phyloP scores from a whole-genome alignment of 2,113 vertebrate species.

The Pristiophorus japonicus region DNA sequence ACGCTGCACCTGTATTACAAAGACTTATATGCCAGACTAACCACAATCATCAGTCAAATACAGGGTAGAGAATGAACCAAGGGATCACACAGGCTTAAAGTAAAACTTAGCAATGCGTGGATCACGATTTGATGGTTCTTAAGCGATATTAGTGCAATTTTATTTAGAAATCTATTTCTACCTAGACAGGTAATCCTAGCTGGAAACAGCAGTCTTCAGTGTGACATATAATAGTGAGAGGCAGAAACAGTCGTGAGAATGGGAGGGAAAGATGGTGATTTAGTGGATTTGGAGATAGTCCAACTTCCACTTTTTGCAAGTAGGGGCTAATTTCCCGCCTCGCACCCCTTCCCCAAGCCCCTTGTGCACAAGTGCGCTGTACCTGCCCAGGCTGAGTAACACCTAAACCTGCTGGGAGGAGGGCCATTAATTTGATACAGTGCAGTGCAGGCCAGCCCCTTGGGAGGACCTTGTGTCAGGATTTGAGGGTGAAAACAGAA shows the following conservation, averaged over 20 bases:
- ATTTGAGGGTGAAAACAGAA: neutral
- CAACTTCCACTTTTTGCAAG: neutral
- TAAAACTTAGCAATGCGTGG: neutral
- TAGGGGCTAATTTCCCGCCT: neutral
- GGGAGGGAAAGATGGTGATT: neutral
- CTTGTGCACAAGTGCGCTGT: neutral
- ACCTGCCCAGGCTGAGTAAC: no score
- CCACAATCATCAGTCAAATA: neutral
- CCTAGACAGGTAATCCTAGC: neutral
- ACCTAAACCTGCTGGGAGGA: neutral
- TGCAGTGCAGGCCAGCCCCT: neutral
- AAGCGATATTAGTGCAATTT: neutral
- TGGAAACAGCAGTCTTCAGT: neutral
- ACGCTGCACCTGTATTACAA: no score
- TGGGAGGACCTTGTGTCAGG: neutral
- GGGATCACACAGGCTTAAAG: neutral
- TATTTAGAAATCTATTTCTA: neutral
- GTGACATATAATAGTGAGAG: neutral
- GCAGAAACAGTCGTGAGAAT: neutral
- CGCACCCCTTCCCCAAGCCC: neutral
- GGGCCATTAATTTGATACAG: no score
- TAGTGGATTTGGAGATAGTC: neutral
- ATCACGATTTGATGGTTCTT: neutral
- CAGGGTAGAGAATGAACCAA: neutral
- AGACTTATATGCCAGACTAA: neutral